These are phyloP conservation scores for Paedocypris micromegethes DNA, from an alignment of 2,797 vertebrate genomes.

Conservation along the genomic window DNA sequence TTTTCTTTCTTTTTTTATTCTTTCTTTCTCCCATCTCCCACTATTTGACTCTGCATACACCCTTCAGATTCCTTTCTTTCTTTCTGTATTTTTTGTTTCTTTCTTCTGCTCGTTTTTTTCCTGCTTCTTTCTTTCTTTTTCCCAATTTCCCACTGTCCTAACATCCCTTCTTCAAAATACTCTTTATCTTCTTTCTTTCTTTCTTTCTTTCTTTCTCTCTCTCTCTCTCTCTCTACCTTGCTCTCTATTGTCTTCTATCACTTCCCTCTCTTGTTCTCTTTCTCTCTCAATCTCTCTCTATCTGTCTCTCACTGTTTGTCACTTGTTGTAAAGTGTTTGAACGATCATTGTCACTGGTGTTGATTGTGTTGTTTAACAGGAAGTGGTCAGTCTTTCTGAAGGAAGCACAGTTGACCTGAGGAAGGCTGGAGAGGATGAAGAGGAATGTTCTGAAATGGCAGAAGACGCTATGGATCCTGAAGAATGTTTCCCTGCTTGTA, in stretches of 20 bases:
- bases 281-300: background rate
- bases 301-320: too few species aligned
- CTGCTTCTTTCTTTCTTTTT: too few species aligned
- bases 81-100: too few species aligned
- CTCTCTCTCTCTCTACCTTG: background rate
- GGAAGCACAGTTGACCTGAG: slow-evolving; percentile 94
- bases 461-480: slow-evolving; percentile 90
- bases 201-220: background rate
- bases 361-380: slow-evolving; percentile 47
- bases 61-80: too few species aligned
- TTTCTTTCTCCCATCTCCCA: too few species aligned
- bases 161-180: too few species aligned
- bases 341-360: background rate
- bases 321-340: too few species aligned
- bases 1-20: too few species aligned
- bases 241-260: background rate
- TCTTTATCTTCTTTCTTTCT: too few species aligned
- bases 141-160: too few species aligned
- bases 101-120: too few species aligned
- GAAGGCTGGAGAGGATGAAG: slow-evolving; percentile 82
- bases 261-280: background rate
- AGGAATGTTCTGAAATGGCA: slow-evolving; percentile 75
- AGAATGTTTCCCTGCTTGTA: slow-evolving; percentile 90
- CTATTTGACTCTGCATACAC: too few species aligned
- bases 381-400: slow-evolving; percentile 85